Evolutionary conservation across 1,140 invertebrate genomes (phyloP), one percentile per base, ranked within the genome.

Genomic region (Achatina immaculata): DNA sequence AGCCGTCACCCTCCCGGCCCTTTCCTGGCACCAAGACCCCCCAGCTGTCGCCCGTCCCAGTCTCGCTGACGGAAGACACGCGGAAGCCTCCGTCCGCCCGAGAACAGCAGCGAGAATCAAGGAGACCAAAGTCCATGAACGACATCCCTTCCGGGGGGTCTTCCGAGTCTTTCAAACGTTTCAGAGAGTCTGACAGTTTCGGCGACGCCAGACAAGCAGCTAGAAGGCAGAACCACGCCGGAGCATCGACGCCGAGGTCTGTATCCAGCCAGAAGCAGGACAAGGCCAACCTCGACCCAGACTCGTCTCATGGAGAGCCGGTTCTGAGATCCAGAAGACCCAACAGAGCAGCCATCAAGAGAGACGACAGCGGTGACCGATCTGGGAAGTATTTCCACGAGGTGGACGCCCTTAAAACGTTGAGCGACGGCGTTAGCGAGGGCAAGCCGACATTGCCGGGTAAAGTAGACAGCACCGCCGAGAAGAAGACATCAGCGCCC

Each of bases 1-100:
- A 69, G 86, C 87, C 73, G 78, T 81, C 80, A 21, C 77, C 83
- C 19, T 72, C 34, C 9, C 68, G 84, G n/a, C 82, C 82, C 73
- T 84, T 83, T 16, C 68, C 76, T 43, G 58, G 81, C 36, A 68
- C 75, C 0, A 69, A 82, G 28, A 51, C 85, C 28, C 85, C 86
- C n/a, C 58, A 79, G 40, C 69, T 86, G 66, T 87, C 85, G 19
- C 84, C 84, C 21, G 75, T 73, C 19, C 68, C 80, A 24, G 83
- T 83, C 45, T 79, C 84, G 14, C 80, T 82, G 36, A 66, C 72
- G 6, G 62, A 68, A 36, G 74, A 76, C 16, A 62, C 1, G 34
- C 34, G 40, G n/a, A 62, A 62, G 24, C 31, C 31, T 42, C 55
- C 74, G 16, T 4, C 74, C 9, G 11, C 34, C 55, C 36, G 51